Evolutionary conservation across 2,888 invertebrate species (phyloP).

Genomic region (Hypselothyrea guttata): DNA sequence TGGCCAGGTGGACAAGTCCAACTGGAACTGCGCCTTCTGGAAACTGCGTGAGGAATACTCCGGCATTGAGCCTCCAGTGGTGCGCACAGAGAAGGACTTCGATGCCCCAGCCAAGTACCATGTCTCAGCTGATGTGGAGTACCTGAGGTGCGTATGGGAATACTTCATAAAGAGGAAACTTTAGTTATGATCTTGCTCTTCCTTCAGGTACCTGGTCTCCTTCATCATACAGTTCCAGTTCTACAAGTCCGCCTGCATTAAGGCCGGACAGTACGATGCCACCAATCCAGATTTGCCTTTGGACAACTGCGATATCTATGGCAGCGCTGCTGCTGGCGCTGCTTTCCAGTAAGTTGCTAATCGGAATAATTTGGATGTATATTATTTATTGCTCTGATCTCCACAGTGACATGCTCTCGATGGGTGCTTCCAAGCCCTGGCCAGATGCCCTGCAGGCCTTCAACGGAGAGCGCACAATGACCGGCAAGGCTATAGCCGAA

Average conservation of each 20-base stretch:
- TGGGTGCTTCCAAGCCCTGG: constrained; percentile 91
- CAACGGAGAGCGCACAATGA: constrained; percentile 90
- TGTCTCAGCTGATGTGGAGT: constrained; percentile 87
- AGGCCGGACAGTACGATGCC: constrained; percentile 90
- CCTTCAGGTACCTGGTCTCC: constrained; percentile 87
- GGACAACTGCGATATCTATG: constrained; percentile 93
- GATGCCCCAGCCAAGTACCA: constrained; percentile 91
- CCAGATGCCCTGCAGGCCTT: constrained; percentile 92
- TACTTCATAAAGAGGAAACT: not conserved
- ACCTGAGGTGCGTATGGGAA: constrained; percentile 84
- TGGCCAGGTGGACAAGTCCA: constrained; percentile 84
- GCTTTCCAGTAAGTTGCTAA: constrained; percentile 84
- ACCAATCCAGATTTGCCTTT: constrained; percentile 86
- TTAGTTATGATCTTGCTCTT: not conserved
- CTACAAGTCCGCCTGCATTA: constrained; percentile 87
- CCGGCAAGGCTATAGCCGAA: constrained; percentile 89
- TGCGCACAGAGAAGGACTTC: constrained; percentile 87
- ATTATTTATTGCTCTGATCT: too few relatives aligned
- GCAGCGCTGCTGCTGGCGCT: constrained; percentile 90
- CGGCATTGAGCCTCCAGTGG: constrained; percentile 87
- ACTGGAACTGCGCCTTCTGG: constrained; percentile 88
- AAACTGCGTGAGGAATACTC: constrained; percentile 85
- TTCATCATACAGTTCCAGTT: constrained; percentile 92
- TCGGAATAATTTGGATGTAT: not conserved
- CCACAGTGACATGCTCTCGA: constrained; percentile 86